Evolutionary conservation across 2,113 vertebrate genomes (phyloP).

Genomic region (Jacana jacana): DNA sequence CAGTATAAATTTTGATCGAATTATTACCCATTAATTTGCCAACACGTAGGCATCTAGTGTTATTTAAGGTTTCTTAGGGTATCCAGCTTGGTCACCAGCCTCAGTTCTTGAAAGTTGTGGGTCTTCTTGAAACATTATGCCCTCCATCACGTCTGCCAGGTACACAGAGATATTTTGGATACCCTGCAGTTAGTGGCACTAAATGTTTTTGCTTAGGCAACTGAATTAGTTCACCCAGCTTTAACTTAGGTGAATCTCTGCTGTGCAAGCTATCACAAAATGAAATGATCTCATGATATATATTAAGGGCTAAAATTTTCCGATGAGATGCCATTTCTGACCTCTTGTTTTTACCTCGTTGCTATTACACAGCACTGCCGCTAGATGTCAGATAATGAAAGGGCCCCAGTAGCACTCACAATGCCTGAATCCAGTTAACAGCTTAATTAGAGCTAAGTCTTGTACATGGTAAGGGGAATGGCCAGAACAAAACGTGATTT

Average conservation of each 20-base stretch:
- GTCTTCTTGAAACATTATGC: neutral
- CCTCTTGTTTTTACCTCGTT: neutral
- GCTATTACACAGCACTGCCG: neutral
- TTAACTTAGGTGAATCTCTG: neutral
- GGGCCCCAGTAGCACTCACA: accelerated
- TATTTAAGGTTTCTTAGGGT: neutral
- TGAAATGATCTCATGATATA: neutral
- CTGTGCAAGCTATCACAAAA: neutral
- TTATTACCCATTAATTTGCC: neutral
- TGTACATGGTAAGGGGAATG: neutral
- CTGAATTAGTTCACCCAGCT: neutral
- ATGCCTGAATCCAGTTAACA: accelerated
- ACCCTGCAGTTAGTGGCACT: neutral
- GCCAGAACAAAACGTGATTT: neutral
- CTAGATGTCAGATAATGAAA: constrained; percentile 37
- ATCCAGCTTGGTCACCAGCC: neutral
- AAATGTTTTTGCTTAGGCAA: neutral
- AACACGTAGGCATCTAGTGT: neutral
- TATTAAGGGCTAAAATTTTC: neutral
- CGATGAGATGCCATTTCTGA: neutral
- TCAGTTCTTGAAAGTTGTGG: neutral
- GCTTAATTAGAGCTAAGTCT: neutral
- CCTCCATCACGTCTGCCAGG: neutral
- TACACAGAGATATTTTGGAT: neutral
- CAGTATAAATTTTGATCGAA: neutral